These are phyloP conservation scores for Clarias gariepinus DNA, from an alignment of 2,113 vertebrate genomes.

Conservation along the genomic window DNA sequence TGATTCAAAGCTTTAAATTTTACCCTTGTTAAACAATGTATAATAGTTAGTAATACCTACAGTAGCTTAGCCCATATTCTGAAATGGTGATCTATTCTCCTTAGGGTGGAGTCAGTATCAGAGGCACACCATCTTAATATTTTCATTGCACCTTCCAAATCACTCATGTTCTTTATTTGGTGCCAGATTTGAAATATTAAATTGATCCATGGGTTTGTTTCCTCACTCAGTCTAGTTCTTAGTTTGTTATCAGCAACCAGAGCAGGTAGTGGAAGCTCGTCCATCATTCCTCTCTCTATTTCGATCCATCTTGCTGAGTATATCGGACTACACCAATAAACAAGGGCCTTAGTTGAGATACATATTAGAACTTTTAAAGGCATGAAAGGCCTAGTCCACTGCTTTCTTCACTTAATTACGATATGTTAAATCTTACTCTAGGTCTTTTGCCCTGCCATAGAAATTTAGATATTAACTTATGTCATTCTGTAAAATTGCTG, in stretches of 20 bases:
- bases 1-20: too few relatives aligned
- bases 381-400: not conserved
- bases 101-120: too few relatives aligned
- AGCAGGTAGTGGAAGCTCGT: not conserved
- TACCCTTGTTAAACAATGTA: too few relatives aligned
- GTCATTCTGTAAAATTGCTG: too few relatives aligned
- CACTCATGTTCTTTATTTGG: too few relatives aligned
- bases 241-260: not conserved
- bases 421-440: not conserved
- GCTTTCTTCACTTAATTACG: not conserved
- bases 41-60: too few relatives aligned
- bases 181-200: constrained; percentile 5
- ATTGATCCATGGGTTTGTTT: not conserved
- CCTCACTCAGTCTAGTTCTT: not conserved
- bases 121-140: too few relatives aligned
- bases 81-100: too few relatives aligned
- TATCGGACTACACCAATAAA: not conserved
- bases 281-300: not conserved
- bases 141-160: too few relatives aligned
- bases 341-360: constrained; percentile 10
- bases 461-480: too few relatives aligned
- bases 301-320: constrained; percentile 8
- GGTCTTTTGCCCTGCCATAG: too few relatives aligned
- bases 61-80: too few relatives aligned
- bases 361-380: not conserved